Base-by-base conservation (phyloP, 2,888 invertebrate species). In the Nemotelus pantherinus region DNA sequence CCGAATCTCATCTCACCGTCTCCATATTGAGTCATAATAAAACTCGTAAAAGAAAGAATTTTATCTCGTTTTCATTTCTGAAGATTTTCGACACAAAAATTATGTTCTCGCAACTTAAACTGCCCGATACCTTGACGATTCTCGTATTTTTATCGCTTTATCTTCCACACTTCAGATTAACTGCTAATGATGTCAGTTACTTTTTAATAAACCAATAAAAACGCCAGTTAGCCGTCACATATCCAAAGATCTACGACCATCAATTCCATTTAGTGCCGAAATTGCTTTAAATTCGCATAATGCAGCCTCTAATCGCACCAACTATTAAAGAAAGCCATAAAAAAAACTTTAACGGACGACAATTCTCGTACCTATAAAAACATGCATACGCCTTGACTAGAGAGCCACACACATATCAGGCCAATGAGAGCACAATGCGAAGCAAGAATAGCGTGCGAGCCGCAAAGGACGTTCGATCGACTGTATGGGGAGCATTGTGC, bases 231-330 rank as follows among this genome's bases (percentile, higher is more conserved):
- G 25, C 4, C 5, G 57, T 10, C 4, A 50, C 25, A 57, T n/a
- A n/a, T 57, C 57, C 25, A 4, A 10, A 10, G n/a, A 57, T 10
- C 10, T 57, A 57, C 57, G 57, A 57, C 57, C 57, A 57, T 57
- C 10, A 57, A 57, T 57, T 10, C 25, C 10, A 10, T 57, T 57
- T 57, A 57, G 10, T 10, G 25, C 25, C 10, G 10, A 57, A 57
- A 57, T 57, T 3, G 25, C 25, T 57, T 57, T 10, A 9, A 3
- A 10, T 3, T 57, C n/a, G 25, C 57, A 57, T n/a, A n/a, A 57
- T 57, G 25, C 25, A 57, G 25, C 57, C 63, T 63, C 63, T 63
- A 63, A 63, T 63, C 43, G 63, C 43, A 63, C 43, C 39, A 43
- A 43, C 9, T 63, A 41, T 63, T 63, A 43, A 63, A 63, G 39